Base-by-base conservation (phyloP, 2,888 invertebrate genomes). In the Melitaea athalia region DNA sequence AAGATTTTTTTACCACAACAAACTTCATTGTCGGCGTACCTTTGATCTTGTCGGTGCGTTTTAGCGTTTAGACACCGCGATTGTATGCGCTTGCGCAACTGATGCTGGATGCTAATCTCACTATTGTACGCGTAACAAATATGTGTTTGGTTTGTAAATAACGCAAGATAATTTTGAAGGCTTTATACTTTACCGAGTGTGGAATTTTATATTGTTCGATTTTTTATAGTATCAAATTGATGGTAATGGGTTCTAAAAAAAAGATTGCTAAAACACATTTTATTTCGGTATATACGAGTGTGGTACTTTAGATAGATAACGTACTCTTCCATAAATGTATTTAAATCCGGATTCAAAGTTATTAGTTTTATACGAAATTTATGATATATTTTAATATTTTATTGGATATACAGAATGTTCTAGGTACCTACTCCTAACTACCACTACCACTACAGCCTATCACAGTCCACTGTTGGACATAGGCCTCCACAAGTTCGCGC, bases 111-210 rank as follows among this genome's bases (percentile, higher is more conserved):
- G 77, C 73, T 85, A 85, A 84, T 86, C 84, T 83, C 67, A 67
- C 76, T 74, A 80, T 84, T 86, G 85, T 88, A 57, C 42, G 15
- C 14, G 72, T 61, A 72, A 79, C 76, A 80, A 84, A 81, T 78
- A 82, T 81, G 78, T 84, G 82, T 81, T 81, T 80, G 76, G 81
- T 78, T 81, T 82, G 80, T 84, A 86, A 82, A 84, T 67, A 68
- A 8, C 8, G 8, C 38, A 38, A 38, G 31, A 64, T 70, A 59
- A 60, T 59, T 63, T 66, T 43, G 61, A 64, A 64, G 59, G 68
- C 61, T 59, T 81, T 83, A 57, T 76, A 70, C 43, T 53, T 59
- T 63, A 62, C 57, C 55, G 60, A 63, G 67, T 68, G 59, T 24
- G 52, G 53, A 47, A 47, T 62, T 49, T 67, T 67, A 49, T 67